A percentile compares a stretch with the other conserved stretches of the same genome.
phyloP scores from a whole-genome alignment of 2,113 vertebrate genomes.

The Dolichallabes microphthalmus region DNA sequence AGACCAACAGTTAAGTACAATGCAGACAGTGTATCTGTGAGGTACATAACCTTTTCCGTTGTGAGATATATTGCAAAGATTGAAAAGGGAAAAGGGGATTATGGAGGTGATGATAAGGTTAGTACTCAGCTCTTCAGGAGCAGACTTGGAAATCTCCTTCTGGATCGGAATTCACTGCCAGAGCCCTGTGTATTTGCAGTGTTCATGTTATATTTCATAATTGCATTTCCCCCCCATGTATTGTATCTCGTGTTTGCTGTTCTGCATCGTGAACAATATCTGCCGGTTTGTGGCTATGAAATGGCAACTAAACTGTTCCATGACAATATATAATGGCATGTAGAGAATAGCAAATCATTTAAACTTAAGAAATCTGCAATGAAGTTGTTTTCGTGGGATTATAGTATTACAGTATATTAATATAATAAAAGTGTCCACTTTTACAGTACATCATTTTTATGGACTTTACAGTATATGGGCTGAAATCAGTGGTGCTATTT shows the following conservation, averaged over 20 bases:
- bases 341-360: background rate
- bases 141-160: background rate
- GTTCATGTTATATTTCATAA: background rate
- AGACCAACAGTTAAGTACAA: background rate
- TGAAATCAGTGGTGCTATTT: background rate
- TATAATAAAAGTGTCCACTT: background rate
- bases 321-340: background rate
- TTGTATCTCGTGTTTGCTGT: conserved; percentile 4
- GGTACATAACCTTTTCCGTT: background rate
- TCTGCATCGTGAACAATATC: background rate
- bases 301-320: background rate
- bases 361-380: background rate
- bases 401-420: background rate
- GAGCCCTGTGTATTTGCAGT: background rate
- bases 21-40: background rate
- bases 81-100: background rate
- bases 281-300: background rate
- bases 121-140: background rate
- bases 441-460: background rate
- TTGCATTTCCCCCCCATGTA: background rate
- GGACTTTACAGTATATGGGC: background rate
- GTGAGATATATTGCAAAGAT: background rate
- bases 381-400: conserved; percentile 9
- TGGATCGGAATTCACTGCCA: conserved; percentile 4
- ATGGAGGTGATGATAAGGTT: background rate